phyloP scores from a whole-genome alignment of 2,113 vertebrate species.

The Brienomyrus longianalis region DNA sequence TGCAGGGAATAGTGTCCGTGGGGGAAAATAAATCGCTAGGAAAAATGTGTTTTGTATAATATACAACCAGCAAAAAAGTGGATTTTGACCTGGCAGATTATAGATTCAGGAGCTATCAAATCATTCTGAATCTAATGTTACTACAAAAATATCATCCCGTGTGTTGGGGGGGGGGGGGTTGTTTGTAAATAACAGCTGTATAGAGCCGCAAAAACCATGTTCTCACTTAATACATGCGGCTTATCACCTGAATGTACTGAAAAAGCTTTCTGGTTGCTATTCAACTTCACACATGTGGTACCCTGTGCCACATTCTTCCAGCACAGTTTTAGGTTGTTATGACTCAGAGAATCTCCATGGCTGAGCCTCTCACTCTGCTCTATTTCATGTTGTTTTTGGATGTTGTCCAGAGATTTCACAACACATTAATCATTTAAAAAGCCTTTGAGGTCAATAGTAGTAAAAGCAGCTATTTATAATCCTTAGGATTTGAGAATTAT shows the following conservation, averaged over 20 bases:
- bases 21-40: background rate
- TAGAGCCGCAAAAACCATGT: background rate
- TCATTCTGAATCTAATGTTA: background rate
- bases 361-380: background rate
- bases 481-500: constrained; percentile 11
- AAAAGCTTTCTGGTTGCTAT: background rate
- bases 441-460: background rate
- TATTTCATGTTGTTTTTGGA: background rate
- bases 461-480: constrained; percentile 2
- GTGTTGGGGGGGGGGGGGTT: background rate
- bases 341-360: background rate
- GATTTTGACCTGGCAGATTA: background rate
- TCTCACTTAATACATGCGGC: background rate
- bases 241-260: background rate
- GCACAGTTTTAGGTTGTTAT: background rate
- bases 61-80: background rate
- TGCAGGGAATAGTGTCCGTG: background rate
- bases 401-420: background rate
- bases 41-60: background rate
- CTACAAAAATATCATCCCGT: background rate
- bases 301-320: background rate
- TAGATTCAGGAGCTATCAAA: background rate
- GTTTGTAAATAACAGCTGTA: background rate
- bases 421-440: background rate
- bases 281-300: background rate